Base-by-base conservation (phyloP, 2,888 invertebrate species). In the Dione vanillae region DNA sequence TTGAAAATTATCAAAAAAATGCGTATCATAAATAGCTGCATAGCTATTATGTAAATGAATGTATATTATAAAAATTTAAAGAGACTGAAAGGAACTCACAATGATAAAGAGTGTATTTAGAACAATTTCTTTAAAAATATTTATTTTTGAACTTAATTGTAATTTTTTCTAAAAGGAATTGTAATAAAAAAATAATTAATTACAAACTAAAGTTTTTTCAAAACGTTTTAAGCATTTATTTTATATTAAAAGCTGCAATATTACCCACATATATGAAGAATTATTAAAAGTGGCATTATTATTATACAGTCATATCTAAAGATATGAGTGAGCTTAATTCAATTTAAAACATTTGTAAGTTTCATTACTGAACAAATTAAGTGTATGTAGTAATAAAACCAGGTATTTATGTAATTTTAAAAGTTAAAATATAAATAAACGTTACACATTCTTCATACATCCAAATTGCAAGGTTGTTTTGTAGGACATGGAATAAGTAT, bases 401-500 rank as follows among this genome's bases (percentile, higher is more conserved):
- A 54, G 37, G 35, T 54, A 54, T 54, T 54, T 54, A 54, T 37
- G 37, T 54, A 54, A 54, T 54, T 54, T 35, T n/a, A 54, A 37
- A 54, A 54, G 54, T 54, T 54, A 35, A 54, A 37, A 54, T 54
- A 54, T 37, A 54, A 54, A 54, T 54, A 54, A 54, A 54, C 9
- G 54, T n/a, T 59, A 37, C 41, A 47, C 62, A 62, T 62, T 68
- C 54, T 62, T 68, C 45, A 62, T 45, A 49, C 51, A 62, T 52
- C 35, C 54, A 45, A 68, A 47, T 49, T 35, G 54, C 68, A 68
- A 68, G 68, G 62, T 62, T 47, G 19, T 62, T 68, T 62, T 68
- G 68, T 68, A 59, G 67, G 67, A 58, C 59, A 67, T 59, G 67
- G 67, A 67, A 41, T 59, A 51, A 45, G 58, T 67, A 68, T 54